Percentiles rank a stretch among this genome's conserved stretches.
phyloP scores from a whole-genome alignment of 2,797 vertebrate species.

The Melanotaenia parkinsoni region DNA sequence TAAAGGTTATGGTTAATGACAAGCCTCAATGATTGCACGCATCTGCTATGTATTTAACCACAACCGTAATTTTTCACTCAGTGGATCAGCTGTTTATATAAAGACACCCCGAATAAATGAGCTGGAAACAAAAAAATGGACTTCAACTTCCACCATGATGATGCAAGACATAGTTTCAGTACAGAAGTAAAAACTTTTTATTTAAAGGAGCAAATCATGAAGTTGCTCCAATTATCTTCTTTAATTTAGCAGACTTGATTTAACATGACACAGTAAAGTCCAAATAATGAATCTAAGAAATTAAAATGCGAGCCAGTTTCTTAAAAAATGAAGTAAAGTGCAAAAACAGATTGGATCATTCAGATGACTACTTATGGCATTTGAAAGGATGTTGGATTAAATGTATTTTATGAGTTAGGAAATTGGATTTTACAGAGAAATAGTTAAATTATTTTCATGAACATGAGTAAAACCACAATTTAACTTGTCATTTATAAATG shows the following conservation, averaged over 20 bases:
- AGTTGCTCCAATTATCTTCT: background rate
- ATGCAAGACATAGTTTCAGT: background rate
- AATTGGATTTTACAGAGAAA: background rate
- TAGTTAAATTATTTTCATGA: background rate
- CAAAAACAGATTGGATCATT: too few species aligned
- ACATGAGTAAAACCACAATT: background rate
- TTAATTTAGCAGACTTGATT: background rate
- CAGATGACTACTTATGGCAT: too few species aligned
- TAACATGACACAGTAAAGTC: background rate
- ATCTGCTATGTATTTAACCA: background rate
- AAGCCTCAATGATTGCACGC: background rate
- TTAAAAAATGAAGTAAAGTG: background rate
- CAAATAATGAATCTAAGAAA: background rate
- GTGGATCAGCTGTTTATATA: background rate
- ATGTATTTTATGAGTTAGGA: too few species aligned
- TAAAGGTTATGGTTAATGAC: background rate
- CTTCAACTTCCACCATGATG: background rate
- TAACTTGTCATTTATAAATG: background rate
- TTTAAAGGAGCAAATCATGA: background rate
- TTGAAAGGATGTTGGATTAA: too few species aligned
- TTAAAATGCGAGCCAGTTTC: background rate
- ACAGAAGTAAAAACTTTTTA: background rate
- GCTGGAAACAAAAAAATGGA: background rate
- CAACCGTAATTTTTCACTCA: background rate
- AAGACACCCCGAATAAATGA: background rate